Base-by-base conservation (phyloP, 2,113 vertebrate genomes). In the Origma solitaria region DNA sequence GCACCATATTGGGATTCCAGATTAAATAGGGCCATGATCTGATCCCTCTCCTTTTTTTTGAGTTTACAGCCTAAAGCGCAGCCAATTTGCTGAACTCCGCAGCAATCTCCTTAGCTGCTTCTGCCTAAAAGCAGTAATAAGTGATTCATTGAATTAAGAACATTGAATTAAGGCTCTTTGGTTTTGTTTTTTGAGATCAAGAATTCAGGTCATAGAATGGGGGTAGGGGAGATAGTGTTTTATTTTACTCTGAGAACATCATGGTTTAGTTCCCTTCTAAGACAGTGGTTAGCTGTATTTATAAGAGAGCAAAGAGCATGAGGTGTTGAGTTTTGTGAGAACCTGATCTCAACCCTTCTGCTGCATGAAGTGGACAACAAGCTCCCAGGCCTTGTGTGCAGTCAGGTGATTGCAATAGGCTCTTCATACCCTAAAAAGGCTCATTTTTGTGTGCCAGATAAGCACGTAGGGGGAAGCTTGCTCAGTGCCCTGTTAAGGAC, bases 111-210 rank as follows among this genome's bases (percentile, higher is more conserved):
- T 93, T 58, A 92, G 79, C 58, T 81, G 75, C 70, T 80, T 90
- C 90, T 88, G 79, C 85, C 66, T 94, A 56, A 90, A 83, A 92
- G 90, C 82, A 86, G 54, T 72, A 90, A 91, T 78, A 85, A 90
- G 47, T 35, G 79, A 82, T 73, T 96, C 76, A 78, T 5, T 90
- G 90, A 91, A 76, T 76, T 86, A 88, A 82, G 45, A 88, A 65
- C 79, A 62, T 6, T 79, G 80, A 92, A 90, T 76, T 91, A 86
- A 90, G 37, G 60, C 76, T 90, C 72, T 94, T 80, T 68, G 50
- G 56, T 91, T 95, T 90, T 92, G 44, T 60, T 80, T 93, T 69
- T 88, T 78, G 71, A 91, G 82, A 89, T 64, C 56, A 85, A 89
- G 73, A 80, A 95, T 93, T 93, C 56, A 88, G 93, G 86, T 91